Evolutionary conservation across 2,113 vertebrate genomes (phyloP), one percentile per base, ranked within the genome.

Genomic region (Callionymus lyra): DNA sequence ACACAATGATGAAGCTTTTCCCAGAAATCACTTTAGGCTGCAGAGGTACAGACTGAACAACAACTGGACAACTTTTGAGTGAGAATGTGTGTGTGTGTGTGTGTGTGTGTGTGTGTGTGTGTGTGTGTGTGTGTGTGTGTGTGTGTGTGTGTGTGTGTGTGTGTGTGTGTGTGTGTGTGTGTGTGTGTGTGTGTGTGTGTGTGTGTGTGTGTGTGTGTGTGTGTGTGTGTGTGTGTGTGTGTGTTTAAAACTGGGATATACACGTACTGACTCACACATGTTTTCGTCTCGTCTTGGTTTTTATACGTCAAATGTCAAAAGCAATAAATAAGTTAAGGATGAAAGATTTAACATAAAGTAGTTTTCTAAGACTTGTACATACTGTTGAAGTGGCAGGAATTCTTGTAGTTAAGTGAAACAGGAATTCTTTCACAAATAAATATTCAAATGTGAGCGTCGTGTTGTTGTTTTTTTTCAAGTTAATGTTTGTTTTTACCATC

Each of bases 261-360:
- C 4, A 4, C 8, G 21, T 8, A 27, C 21, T 27, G 21, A 8
- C 21, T 27, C 21, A 5, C 21, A 27, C 21, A n/a, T n/a, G 21
- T 27, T 27, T 27, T 27, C 21, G 8, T 27, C 8, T 4, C 8
- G 38, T 36, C 69, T 57, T 57, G 42, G 43, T 69, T 77, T n/a
- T 67, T 66, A 56, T 74, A 69, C 52, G 31, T 59, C 45, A 47
- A 54, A 37, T 47, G 62, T 69, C 56, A 64, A 59, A 49, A 72
- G 74, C 65, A 72, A 74, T 77, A 74, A 71, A 66, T 40, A 65
- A 12, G 34, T 50, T 50, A 15, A 44, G 44, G 56, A 60, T 41
- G 52, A 54, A 6, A 34, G 43, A 31, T n/a, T n/a, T 50, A 39
- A 56, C 34, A 32, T 50, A 38, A 45, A 42, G 34, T 42, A 53